Conservation (phyloP, 2,888 invertebrate genomes). For the Platycheirus albimanus region DNA sequence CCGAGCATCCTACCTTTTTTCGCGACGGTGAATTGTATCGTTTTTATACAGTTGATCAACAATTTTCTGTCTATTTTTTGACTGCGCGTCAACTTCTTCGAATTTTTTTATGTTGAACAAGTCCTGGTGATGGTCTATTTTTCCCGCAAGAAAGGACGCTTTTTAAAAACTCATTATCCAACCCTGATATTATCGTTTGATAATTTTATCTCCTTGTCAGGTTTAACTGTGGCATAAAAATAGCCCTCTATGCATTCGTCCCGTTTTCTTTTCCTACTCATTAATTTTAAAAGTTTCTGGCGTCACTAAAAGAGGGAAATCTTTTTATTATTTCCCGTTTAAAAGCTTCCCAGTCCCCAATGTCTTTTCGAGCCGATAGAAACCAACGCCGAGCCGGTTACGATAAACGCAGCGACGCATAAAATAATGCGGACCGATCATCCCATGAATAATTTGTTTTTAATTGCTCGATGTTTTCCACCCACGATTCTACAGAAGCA, state of each 20-base stretch:
- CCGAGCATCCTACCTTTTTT: too few relatives aligned
- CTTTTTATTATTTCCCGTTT: not conserved
- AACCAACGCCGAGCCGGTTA: conserved; percentile 1
- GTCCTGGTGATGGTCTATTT: not conserved
- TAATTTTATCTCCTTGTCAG: not conserved
- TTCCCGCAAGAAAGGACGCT: not conserved
- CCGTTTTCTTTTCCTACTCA: not conserved
- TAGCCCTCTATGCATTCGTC: not conserved
- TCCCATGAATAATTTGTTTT: not conserved
- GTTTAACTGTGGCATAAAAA: not conserved
- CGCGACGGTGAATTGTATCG: too few relatives aligned
- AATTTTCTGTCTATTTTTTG: not conserved
- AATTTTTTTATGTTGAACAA: not conserved
- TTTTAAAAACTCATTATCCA: not conserved
- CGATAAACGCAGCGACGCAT: not conserved
- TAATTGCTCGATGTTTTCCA: not conserved
- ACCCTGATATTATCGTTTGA: not conserved
- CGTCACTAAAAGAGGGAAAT: not conserved
- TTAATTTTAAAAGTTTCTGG: not conserved
- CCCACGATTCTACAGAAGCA: not conserved
- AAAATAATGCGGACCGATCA: too few relatives aligned
- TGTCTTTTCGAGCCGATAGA: not conserved
- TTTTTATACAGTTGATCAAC: not conserved
- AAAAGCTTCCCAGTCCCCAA: not conserved
- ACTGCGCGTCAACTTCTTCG: not conserved